Conservation (phyloP, 2,797 vertebrate species). For the Paguma larvata region DNA sequence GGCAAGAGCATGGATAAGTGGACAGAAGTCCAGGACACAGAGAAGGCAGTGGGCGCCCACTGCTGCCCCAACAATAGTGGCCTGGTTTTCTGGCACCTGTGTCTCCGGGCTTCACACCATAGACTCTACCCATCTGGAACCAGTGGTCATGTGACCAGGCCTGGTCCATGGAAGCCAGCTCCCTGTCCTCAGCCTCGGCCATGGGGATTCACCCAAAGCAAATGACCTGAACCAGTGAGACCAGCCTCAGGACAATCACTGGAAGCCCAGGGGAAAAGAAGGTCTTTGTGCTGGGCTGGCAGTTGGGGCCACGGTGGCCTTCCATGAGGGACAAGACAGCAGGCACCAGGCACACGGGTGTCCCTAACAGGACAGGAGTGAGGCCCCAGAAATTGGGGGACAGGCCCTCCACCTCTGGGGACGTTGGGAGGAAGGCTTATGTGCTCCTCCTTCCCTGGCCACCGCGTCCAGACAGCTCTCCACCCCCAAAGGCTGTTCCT, state of each 20-base stretch:
- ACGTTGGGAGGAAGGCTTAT: background rate
- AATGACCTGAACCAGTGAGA: background rate
- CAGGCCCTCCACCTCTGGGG: no score
- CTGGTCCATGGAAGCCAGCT: background rate
- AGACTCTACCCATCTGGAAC: background rate
- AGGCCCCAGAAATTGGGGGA: background rate
- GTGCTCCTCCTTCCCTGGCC: background rate
- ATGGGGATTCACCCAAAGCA: background rate
- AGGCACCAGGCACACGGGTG: background rate
- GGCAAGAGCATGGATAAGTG: background rate
- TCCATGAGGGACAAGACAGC: accelerated
- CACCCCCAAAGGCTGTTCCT: background rate
- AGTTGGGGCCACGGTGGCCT: background rate
- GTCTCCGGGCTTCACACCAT: background rate
- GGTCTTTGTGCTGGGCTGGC: background rate
- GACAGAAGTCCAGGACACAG: background rate
- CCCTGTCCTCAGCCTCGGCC: background rate
- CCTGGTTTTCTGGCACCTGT: background rate
- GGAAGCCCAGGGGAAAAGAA: background rate
- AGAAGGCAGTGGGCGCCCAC: background rate
- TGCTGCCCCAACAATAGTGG: background rate
- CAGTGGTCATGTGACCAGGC: background rate
- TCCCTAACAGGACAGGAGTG: background rate
- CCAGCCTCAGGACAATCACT: background rate
- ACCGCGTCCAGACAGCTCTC: background rate